Base-by-base conservation (phyloP, 2,888 invertebrate species). In the Aspidiotus destructor region DNA sequence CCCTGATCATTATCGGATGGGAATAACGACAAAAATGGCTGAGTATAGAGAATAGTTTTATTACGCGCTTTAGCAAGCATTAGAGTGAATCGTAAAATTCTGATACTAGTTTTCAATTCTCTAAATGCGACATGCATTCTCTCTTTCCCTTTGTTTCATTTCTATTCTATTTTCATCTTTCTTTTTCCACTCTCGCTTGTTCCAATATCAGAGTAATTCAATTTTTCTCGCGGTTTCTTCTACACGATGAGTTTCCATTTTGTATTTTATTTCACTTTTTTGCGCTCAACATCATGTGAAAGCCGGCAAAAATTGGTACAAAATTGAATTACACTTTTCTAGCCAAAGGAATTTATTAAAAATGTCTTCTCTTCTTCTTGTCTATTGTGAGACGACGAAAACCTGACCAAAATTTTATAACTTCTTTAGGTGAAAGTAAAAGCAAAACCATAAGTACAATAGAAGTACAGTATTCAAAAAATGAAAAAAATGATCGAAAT, bases 21-120 rank as follows among this genome's bases (percentile, higher is more conserved):
- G 28, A 10, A 40, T 40, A n/a, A 55, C 40, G 48, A 48, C 48
- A 58, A 58, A 58, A 58, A 58, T 28, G 28, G 58, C 40, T 58
- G 58, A 58, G 17, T 40, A 58, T 58, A 40, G 17, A 58, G 40
- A 58, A 58, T 40, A 58, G 40, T 58, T 58, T 58, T 58, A 58
- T 58, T 58, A 58, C 58, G 3, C 58, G 58, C 58, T 58, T 28
- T 28, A 40, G 58, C 28, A 13, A 58, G 58, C 58, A 58, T 28
- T 17, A 58, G 58, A 40, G 58, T 28, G 40, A 58, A 28, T 58
- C 58, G 58, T 58, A 58, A 58, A 58, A 58, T 58, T 58, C 17
- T 28, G 28, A 58, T 40, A 58, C 58, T 28, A 40, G 58, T 58
- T 58, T 58, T 58, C 58, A 58, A 58, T 58, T 58, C 13, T 13